Conservation (phyloP, 30 jellyfish, hydroid and myxozoan genomes). For the Catostylus mosaicus region DNA sequence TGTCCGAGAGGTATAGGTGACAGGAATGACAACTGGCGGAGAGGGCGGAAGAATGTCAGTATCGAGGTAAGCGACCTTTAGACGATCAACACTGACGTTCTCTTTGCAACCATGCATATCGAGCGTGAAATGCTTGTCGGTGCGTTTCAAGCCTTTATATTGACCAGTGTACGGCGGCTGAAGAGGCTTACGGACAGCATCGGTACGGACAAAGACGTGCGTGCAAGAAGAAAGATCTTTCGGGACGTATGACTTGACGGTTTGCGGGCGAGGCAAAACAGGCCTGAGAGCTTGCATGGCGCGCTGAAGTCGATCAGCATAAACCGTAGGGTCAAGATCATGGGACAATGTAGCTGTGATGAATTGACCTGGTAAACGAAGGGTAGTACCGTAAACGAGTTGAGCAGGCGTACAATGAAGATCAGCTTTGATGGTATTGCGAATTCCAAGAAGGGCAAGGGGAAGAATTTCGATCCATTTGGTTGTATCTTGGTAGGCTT, state of each 20-base stretch:
- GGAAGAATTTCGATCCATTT: constrained; percentile 55
- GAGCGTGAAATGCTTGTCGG: constrained; percentile 12
- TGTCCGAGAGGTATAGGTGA: neutral
- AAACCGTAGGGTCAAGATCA: constrained; percentile 18
- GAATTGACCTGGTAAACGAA: constrained; percentile 26
- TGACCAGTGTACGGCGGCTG: constrained; percentile 69
- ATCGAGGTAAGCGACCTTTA: constrained; percentile 65
- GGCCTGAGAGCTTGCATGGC: constrained; percentile 48
- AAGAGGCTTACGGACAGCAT: constrained; percentile 62
- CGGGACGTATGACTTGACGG: constrained; percentile 3
- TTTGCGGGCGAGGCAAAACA: constrained; percentile 12
- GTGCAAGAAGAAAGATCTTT: constrained; percentile 20
- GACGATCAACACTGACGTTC: constrained; percentile 48
- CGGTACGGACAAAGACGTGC: constrained; percentile 53
- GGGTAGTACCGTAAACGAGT: constrained; percentile 41
- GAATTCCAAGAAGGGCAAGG: constrained; percentile 37
- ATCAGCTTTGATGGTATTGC: constrained; percentile 37
- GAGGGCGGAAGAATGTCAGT: constrained; percentile 30
- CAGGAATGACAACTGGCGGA: constrained; percentile 11
- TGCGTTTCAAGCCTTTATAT: constrained; percentile 10
- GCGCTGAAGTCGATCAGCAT: constrained; percentile 33
- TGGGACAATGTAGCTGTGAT: neutral
- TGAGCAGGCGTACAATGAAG: constrained; percentile 35
- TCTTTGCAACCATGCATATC: constrained; percentile 5
- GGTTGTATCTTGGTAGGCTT: no score